These are phyloP conservation scores for Spondyliosoma cantharus DNA, from an alignment of 2,797 vertebrate genomes.

Conservation along the genomic window DNA sequence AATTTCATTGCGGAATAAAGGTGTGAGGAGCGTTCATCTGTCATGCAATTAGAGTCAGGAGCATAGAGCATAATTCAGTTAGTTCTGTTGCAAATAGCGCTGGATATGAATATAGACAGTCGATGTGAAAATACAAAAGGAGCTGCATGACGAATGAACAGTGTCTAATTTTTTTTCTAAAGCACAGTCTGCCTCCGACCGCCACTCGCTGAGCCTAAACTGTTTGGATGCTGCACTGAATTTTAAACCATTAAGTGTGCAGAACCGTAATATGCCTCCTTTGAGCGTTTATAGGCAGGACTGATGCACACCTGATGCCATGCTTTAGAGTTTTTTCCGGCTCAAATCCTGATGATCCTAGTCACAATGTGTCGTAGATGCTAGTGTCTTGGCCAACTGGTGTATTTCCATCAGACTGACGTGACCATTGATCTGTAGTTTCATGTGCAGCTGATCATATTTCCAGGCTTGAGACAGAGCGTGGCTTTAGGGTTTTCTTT, in stretches of 20 bases:
- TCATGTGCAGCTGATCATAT: constrained; percentile 33
- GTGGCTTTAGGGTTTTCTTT: constrained; percentile 53
- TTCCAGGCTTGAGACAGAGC: constrained; percentile 21
- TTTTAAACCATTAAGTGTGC: constrained; percentile 44
- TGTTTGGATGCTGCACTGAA: constrained; percentile 37
- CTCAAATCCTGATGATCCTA: constrained; percentile 40
- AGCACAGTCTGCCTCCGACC: constrained; percentile 48
- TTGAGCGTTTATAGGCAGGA: constrained; percentile 39
- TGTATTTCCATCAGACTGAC: constrained; percentile 33
- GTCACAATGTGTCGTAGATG: constrained; percentile 15
- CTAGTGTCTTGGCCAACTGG: constrained; percentile 30
- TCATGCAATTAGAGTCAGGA: constrained; percentile 78
- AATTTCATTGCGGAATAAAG: constrained; percentile 67
- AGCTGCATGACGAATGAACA: constrained; percentile 64
- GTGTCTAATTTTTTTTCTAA: constrained; percentile 49
- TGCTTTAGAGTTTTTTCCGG: constrained; percentile 36
- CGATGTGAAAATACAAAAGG: constrained; percentile 57
- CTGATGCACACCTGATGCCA: constrained; percentile 46
- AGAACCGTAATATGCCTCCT: constrained; percentile 40
- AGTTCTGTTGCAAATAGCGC: constrained; percentile 58
- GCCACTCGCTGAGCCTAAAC: constrained; percentile 43
- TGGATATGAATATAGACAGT: constrained; percentile 68
- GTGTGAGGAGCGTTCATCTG: constrained; percentile 74
- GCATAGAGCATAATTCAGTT: constrained; percentile 71
- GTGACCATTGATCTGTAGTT: constrained; percentile 23